A percentile compares a stretch with the other conserved stretches of the same genome.
phyloP scores from a whole-genome alignment of 1,140 invertebrate species.

The Drosophila dunni region DNA sequence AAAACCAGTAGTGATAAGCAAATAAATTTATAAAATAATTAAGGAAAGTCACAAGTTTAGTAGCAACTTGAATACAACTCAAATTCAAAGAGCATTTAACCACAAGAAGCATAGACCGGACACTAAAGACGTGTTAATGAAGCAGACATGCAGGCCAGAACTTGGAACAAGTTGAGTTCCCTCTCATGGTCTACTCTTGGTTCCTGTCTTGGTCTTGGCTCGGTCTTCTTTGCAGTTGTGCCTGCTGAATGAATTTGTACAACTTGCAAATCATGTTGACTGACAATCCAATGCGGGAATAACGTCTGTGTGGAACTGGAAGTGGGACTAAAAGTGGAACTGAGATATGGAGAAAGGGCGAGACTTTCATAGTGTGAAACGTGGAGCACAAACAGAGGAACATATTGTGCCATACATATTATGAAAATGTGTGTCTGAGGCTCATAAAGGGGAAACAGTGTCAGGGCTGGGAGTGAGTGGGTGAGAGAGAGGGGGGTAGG shows the following conservation, averaged over 20 bases:
- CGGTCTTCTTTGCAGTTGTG: conserved; percentile 18
- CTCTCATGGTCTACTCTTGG: not conserved
- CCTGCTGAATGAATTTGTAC: conserved; percentile 75
- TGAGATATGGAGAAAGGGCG: not conserved
- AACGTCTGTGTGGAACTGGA: conserved; percentile 12
- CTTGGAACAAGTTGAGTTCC: conserved; percentile 47
- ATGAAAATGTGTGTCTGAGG: conserved; percentile 60
- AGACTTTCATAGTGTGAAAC: conserved; percentile 71
- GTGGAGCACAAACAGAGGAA: conserved; percentile 53
- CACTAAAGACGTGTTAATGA: conserved; percentile 80
- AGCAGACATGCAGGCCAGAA: conserved; percentile 76
- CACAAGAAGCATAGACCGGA: conserved; percentile 33
- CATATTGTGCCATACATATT: conserved; percentile 71
- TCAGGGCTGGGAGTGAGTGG: not conserved
- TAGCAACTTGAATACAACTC: not conserved
- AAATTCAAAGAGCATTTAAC: conserved; percentile 7
- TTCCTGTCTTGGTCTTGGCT: conserved; percentile 7
- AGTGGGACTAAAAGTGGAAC: not conserved
- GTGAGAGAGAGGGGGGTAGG: not conserved
- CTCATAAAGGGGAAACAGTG: conserved; percentile 26
- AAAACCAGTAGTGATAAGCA: not conserved
- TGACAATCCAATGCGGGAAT: conserved; percentile 46
- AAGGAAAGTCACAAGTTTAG: conserved; percentile 9
- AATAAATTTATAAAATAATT: not conserved
- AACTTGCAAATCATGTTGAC: conserved; percentile 82